Conservation (phyloP, 2,888 invertebrate genomes). For the Polyommatus icarus region DNA sequence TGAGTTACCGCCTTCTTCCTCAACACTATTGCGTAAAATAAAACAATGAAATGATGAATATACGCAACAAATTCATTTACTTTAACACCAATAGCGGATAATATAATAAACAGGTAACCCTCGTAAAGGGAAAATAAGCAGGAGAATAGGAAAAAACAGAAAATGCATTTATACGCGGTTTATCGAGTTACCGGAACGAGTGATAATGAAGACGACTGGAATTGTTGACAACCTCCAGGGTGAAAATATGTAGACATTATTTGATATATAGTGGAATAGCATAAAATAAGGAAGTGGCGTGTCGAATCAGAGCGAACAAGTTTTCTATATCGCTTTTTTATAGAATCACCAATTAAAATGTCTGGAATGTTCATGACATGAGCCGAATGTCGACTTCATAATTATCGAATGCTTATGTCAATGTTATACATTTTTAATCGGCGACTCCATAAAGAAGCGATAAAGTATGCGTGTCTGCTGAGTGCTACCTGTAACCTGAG, state of each 20-base stretch:
- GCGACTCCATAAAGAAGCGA: no score
- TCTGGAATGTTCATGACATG: no score
- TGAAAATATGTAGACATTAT: slow-evolving; percentile 36
- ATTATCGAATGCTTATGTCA: no score
- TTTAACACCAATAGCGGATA: slow-evolving; percentile 39
- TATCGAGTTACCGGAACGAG: slow-evolving; percentile 65
- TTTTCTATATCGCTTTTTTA: no score
- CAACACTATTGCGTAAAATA: not conserved
- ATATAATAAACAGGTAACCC: slow-evolving; percentile 47
- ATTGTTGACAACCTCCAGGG: slow-evolving; percentile 41
- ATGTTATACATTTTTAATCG: no score
- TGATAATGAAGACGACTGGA: slow-evolving; percentile 60
- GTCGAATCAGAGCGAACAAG: no score
- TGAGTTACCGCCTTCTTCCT: not conserved
- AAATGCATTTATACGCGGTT: slow-evolving; percentile 53
- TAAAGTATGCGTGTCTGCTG: no score
- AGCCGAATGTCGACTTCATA: no score
- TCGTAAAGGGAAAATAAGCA: slow-evolving; percentile 43
- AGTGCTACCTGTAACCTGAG: no score
- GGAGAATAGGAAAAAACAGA: slow-evolving; percentile 49
- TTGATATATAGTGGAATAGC: no score
- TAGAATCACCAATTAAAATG: no score
- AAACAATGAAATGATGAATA: slow-evolving; percentile 8
- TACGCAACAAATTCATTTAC: slow-evolving; percentile 23
- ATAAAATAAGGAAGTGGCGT: no score